Base-by-base conservation (phyloP, 1,140 invertebrate species). In the Leptinotarsa defecta region DNA sequence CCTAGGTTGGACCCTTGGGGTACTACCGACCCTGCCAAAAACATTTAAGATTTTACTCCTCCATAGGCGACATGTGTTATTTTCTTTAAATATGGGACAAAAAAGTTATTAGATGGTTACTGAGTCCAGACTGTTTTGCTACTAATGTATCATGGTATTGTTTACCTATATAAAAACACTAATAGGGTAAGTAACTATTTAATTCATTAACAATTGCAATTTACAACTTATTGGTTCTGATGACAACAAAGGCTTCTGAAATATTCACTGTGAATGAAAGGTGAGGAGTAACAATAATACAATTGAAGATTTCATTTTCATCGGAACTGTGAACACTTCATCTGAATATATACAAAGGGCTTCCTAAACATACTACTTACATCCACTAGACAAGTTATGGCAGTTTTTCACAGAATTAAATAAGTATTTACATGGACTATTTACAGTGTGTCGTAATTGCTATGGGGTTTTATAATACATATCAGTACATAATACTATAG, bases 401-500 rank as follows among this genome's bases (percentile, higher is more conserved):
- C 69, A 71, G 52, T 71, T 71, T 43, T 61, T 22, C 34, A 43
- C 13, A 57, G 22, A 71, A 27, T 71, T 71, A 71, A 71, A 71
- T 71, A 71, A 57, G 11, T 71, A 71, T 71, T 20, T 71, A 71
- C 69, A 71, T 6, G n/a, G 49, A 20, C 15, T 65, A 71, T 71
- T 34, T 71, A 71, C 69, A 71, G 13, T 34, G 43, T 57, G 20
- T 22, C 34, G 34, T 43, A 71, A 57, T 71, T 52, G 69, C 48
- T 52, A 48, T 71, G 69, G 57, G 69, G 69, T 71, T 71, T 57
- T 71, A 71, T 71, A 71, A 71, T 71, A 71, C 69, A 71, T 71
- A 22, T 71, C 20, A 22, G 49, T 71, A 17, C n/a, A 71, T 71
- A 71, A 71, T 71, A 71, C 69, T 71, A 69, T 69, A 3, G 24